Evolutionary conservation across 2,797 vertebrate species (phyloP), one percentile per base, ranked within the genome.

Genomic region (Karalla daura): DNA sequence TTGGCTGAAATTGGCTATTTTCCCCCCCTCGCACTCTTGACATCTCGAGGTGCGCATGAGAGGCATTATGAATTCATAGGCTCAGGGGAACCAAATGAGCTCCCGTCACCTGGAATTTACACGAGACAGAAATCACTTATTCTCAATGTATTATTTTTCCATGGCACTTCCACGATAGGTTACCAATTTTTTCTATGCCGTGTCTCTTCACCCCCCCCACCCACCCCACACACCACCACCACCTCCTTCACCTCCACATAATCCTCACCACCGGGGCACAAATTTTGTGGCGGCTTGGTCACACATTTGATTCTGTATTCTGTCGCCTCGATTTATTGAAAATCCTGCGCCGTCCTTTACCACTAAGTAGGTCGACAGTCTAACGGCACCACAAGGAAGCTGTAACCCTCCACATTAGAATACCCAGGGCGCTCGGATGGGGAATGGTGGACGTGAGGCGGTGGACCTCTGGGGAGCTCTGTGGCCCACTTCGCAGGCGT

Each of bases 31-130:
- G 49, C 35, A 46, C 72, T 76, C 73, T 74, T 75, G 74, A 86
- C 77, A 74, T 70, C 63, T 64, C 11, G 71, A 80, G 60, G 72
- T 71, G 50, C 14, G 32, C 23, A 41, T 72, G 75, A 78, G 74
- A 56, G 54, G 45, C 74, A 86, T 91, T 88, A 86, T 80, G 81
- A 89, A 92, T 92, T 90, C 83, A 91, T 86, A 44, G 74, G 75
- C 81, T 86, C 74, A 37, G 2, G 77, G 86, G 74, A 85, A 72
- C 70, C 69, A 85, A 88, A 88, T 87, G 80, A 89, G 84, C 78
- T 80, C 60, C 73, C 49, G 74, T 91, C 78, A 82, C 79, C 74
- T 70, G 69, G 78, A 89, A 86, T 91, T 76, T 82, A 77, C 87
- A 80, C 66, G 13, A 84, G 76, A 81, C 78, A 76, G 72, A 78